A percentile compares a stretch with the other conserved stretches of the same genome.
These are phyloP conservation scores for Bolborhynchus lineola DNA, from an alignment of 2,113 vertebrate genomes.

Conservation along the genomic window DNA sequence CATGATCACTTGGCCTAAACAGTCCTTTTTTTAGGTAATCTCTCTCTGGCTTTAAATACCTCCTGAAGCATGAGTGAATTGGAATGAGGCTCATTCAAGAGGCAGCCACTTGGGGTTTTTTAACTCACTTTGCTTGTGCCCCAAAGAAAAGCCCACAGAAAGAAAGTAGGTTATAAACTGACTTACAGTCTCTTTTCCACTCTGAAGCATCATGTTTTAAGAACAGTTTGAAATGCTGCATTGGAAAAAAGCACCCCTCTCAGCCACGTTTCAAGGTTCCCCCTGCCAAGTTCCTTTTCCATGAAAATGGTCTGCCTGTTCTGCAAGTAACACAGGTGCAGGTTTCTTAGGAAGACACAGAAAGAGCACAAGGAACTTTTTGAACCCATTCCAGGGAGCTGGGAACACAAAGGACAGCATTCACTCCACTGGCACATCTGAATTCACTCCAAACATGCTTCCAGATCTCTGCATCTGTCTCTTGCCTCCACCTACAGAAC, in stretches of 20 bases:
- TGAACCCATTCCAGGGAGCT: neutral
- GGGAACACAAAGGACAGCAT: slow-evolving; percentile 10
- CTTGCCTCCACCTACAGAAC: neutral
- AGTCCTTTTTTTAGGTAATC: neutral
- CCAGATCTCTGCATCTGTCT: neutral
- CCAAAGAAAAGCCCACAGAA: slow-evolving; percentile 15
- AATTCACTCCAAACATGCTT: neutral
- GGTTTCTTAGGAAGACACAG: neutral
- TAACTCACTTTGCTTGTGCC: neutral
- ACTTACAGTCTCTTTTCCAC: slow-evolving; percentile 3
- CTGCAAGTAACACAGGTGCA: neutral
- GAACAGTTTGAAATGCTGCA: neutral
- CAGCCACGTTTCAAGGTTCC: neutral
- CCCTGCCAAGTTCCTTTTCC: slow-evolving; percentile 61
- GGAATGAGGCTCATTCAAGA: too few species aligned
- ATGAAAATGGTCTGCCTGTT: slow-evolving; percentile 40
- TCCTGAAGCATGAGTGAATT: neutral
- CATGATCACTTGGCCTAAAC: neutral
- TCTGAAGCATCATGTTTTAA: slow-evolving; percentile 14
- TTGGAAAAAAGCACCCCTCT: neutral
- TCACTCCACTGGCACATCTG: neutral
- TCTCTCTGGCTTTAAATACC: neutral
- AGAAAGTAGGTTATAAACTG: slow-evolving; percentile 42
- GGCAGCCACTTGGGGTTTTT: neutral
- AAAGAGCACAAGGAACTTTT: slow-evolving; percentile 42